Evolutionary conservation across 2,888 invertebrate species (phyloP).

Genomic region (Lampropteryx suffumata): DNA sequence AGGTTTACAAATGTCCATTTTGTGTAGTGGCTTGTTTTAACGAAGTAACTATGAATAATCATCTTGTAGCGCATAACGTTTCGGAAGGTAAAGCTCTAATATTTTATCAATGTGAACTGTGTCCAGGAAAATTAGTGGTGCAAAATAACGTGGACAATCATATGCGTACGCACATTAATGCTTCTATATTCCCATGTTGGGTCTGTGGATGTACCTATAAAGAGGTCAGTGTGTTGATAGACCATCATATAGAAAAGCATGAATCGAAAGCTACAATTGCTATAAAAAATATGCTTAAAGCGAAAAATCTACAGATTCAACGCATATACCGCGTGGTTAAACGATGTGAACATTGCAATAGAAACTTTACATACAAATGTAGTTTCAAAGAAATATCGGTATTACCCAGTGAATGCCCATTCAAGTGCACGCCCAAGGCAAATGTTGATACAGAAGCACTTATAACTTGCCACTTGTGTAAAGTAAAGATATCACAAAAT

Average conservation of each 20-base stretch:
- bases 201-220: conserved; percentile 54
- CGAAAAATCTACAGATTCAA: conserved; percentile 22
- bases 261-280: conserved; percentile 11
- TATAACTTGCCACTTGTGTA: conserved; percentile 62
- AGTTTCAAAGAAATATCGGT: conserved; percentile 54
- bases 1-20: conserved; percentile 65
- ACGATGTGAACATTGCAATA: conserved; percentile 60
- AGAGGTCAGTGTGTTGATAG: conserved; percentile 46
- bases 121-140: conserved; percentile 63
- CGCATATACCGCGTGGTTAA: conserved; percentile 59
- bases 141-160: conserved; percentile 59
- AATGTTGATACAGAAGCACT: conserved; percentile 23
- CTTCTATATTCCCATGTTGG: conserved; percentile 63
- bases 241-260: conserved; percentile 56
- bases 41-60: conserved; percentile 59
- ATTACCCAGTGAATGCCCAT: conserved; percentile 65
- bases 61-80: conserved; percentile 51
- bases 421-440: conserved; percentile 49
- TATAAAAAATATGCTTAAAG: conserved; percentile 37
- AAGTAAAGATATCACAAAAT: conserved; percentile 49
- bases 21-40: conserved; percentile 70
- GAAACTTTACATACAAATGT: conserved; percentile 64
- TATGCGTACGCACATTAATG: conserved; percentile 51
- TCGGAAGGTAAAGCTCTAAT: conserved; percentile 39
- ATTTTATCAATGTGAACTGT: conserved; percentile 67